Evolutionary conservation across 2,888 invertebrate species (phyloP).

Genomic region (Nomada fucata): DNA sequence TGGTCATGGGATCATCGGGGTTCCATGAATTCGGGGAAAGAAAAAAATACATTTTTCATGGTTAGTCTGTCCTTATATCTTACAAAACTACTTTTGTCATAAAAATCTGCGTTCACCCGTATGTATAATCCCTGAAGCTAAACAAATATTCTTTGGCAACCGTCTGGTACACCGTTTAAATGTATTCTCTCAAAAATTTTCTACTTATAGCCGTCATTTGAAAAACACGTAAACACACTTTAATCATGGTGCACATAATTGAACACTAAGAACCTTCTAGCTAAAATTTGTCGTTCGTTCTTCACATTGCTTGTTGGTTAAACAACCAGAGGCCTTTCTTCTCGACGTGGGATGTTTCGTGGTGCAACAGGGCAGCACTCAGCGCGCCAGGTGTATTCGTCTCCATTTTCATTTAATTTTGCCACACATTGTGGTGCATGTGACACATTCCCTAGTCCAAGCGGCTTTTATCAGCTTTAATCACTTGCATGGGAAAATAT

Average conservation of each 20-base stretch:
- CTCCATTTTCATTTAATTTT: conserved; percentile 17
- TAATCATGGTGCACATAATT: neutral
- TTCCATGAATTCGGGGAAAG: too few species aligned
- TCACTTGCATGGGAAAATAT: neutral
- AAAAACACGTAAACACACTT: neutral
- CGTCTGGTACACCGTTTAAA: too few species aligned
- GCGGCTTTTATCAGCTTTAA: neutral
- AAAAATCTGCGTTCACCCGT: too few species aligned
- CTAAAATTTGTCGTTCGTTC: neutral
- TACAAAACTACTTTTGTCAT: too few species aligned
- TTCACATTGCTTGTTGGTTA: neutral
- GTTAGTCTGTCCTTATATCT: too few species aligned
- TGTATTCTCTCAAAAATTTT: too few species aligned
- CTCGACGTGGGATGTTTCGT: neutral
- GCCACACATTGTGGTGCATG: too few species aligned
- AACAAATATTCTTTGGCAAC: too few species aligned
- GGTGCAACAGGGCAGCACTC: too few species aligned
- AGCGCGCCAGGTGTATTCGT: conserved; percentile 7
- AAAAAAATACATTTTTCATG: too few species aligned
- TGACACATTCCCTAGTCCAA: neutral
- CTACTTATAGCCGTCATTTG: neutral
- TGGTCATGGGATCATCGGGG: too few species aligned
- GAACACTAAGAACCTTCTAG: neutral
- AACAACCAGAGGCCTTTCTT: neutral
- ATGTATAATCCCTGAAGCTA: too few species aligned